phyloP scores from a whole-genome alignment of 2,113 vertebrate species.

The Fulmarus glacialis region DNA sequence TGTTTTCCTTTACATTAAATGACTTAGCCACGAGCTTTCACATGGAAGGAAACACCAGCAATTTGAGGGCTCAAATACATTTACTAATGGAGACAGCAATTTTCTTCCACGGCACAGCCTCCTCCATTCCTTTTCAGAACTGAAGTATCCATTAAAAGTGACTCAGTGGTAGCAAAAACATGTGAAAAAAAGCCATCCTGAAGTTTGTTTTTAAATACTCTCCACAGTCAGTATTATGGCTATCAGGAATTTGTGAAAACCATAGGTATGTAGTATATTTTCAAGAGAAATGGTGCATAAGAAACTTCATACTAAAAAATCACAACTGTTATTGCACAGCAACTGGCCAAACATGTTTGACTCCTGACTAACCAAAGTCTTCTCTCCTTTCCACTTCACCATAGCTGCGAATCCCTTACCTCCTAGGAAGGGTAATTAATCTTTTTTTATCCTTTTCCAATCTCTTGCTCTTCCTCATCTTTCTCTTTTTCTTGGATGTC shows the following conservation, averaged over 20 bases:
- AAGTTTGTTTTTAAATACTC: conserved; percentile 21
- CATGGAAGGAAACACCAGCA: background rate
- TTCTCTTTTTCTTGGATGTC: background rate
- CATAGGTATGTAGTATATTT: background rate
- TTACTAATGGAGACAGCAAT: background rate
- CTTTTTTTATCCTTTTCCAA: background rate
- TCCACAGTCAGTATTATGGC: background rate
- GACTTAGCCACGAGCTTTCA: background rate
- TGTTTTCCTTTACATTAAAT: background rate
- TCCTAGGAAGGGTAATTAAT: background rate
- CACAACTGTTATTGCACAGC: background rate
- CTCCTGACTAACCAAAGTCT: background rate
- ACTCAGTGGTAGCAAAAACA: background rate
- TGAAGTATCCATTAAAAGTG: conserved; percentile 1
- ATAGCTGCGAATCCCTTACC: background rate
- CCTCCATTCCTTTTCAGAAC: background rate
- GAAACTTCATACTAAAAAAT: background rate
- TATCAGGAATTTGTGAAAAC: conserved; percentile 23
- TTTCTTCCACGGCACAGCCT: background rate
- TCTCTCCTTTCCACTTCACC: background rate
- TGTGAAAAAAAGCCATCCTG: background rate
- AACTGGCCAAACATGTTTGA: background rate
- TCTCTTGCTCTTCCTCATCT: background rate
- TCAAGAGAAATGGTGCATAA: background rate
- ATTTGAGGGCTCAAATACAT: background rate